Base-by-base conservation (phyloP, 2,888 invertebrate species). In the Ischnura elegans region DNA sequence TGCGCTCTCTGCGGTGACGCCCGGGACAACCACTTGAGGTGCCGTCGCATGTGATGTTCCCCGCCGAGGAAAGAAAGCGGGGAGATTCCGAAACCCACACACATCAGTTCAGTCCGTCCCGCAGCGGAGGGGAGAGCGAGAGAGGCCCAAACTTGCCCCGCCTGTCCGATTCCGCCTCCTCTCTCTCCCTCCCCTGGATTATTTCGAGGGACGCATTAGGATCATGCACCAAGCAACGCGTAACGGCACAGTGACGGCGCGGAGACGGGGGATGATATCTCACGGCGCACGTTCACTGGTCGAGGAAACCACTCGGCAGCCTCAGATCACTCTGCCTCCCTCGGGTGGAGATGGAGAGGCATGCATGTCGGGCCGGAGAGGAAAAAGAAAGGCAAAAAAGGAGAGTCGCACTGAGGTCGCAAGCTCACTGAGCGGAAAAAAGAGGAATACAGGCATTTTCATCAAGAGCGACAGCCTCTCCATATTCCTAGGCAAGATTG, bases 1-100 rank as follows among this genome's bases (percentile, higher is more conserved):
- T 90, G 45, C 90, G 90, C 66, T n/a, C n/a, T n/a, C n/a, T 66
- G 45, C 66, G 90, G 90, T 43, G 90, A 90, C 90, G 90, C 90
- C 90, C 90, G 61, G 66, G 61, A 90, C 61, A 90, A 55, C 87
- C 61, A n/a, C 87, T 42, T 87, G 90, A 90, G 61, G 61, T 90
- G 55, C 61, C 43, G 90, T 90, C 90, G n/a, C n/a, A n/a, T n/a
- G n/a, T n/a, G n/a, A n/a, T n/a, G n/a, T n/a, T n/a, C n/a, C n/a
- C n/a, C n/a, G n/a, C n/a, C n/a, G n/a, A n/a, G n/a, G n/a, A n/a
- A n/a, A n/a, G n/a, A n/a, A n/a, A n/a, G n/a, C n/a, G 51, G 51
- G 19, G 51, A 51, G 16, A 51, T 19, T 51, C 51, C n/a, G n/a
- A n/a, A n/a, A n/a, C n/a, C n/a, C n/a, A n/a, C n/a, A n/a, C n/a